Evolutionary conservation across 2,113 vertebrate species (phyloP), one percentile per base, ranked within the genome.

Genomic region (Neogale vison): DNA sequence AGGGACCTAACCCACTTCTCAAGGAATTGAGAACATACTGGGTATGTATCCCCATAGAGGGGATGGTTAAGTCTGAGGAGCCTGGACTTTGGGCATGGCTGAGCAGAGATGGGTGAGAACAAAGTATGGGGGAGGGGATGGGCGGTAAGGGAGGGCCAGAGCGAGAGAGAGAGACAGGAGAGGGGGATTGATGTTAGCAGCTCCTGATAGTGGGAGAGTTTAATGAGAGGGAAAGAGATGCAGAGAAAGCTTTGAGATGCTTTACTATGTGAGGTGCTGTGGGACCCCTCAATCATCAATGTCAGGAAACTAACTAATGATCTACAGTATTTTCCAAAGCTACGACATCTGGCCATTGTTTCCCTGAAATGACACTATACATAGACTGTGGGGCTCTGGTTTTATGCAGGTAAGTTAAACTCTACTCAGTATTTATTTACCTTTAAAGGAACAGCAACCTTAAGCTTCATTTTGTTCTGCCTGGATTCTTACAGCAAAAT

Each of bases 401-500:
- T 47, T 65, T 7, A 71, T 31, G 65, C 24, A 88, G 57, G 55
- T 90, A 36, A 90, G 47, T 57, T 39, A 63, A 55, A 90, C 31
- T 61, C 52, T 36, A 1, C 4, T 6, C 1, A 52, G 39, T 15
- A 72, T 55, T 74, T 21, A 67, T 50, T 93, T 92, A 47, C 10
- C 55, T 87, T 34, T 45, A 65, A 42, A 91, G 69, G 55, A 90
- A 52, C 5, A 90, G n/a, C 14, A 65, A 84, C 13, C 24, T 47
- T 31, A 50, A 29, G 50, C 31, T 96, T 36, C 10, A 21, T 45
- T 90, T 57, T 90, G 34, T 67, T 90, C n/a, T 88, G 61, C 24
- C 34, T 96, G 17, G n/a, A 72, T 65, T 80, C 96, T 81, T 65
- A 90, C 59, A 90, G 52, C 23, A 63, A 96, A 69, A 57, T 61